Percentiles rank a stretch among this genome's conserved stretches.
Conservation (phyloP, 2,113 vertebrate genomes). For the Sus scrofa region T2T-Sscrofa CM000820.6:19967001-19967500, state of each 20-base stretch:
- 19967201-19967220: too few relatives aligned
- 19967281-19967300: neutral
- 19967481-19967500: constrained; percentile 34
- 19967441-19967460: neutral
- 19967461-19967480: neutral
- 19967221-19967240: too few relatives aligned
- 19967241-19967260: constrained; percentile 8
- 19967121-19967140: too few relatives aligned
- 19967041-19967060: too few relatives aligned
- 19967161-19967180: too few relatives aligned
- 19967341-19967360: neutral
- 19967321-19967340: neutral
- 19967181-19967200: too few relatives aligned
- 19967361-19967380: neutral
- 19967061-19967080: too few relatives aligned
- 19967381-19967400: neutral
- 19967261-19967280: neutral
- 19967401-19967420: neutral
- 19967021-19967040: too few relatives aligned
- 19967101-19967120: too few relatives aligned
- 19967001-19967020: too few relatives aligned
- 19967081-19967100: too few relatives aligned
- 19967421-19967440: neutral
- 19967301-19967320: neutral
- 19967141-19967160: too few relatives aligned